Evolutionary conservation across 2,113 vertebrate species (phyloP).

Genomic region (Corythornis vintsioides): DNA sequence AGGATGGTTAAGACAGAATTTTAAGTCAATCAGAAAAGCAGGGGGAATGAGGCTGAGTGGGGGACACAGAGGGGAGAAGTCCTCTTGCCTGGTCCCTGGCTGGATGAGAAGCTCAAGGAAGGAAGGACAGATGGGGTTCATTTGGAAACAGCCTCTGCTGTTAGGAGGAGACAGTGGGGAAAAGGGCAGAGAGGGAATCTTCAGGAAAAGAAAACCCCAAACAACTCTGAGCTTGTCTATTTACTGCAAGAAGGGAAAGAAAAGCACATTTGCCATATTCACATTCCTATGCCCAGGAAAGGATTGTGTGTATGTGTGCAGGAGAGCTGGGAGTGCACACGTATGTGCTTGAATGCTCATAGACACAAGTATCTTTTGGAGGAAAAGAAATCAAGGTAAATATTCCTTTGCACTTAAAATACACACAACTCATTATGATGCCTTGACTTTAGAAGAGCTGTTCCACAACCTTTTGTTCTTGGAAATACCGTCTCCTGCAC

Average conservation of each 20-base stretch:
- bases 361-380: neutral
- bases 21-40: neutral
- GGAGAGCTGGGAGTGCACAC: neutral
- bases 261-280: rapidly evolving
- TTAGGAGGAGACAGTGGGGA: neutral
- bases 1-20: neutral
- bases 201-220: rapidly evolving
- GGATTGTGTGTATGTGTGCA: neutral
- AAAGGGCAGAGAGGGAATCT: neutral
- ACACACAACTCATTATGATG: neutral
- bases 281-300: neutral
- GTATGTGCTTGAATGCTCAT: neutral
- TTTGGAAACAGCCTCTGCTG: neutral
- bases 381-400: neutral
- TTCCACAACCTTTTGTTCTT: neutral
- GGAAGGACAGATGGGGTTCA: neutral
- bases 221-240: rapidly evolving
- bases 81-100: neutral
- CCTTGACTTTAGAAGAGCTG: neutral
- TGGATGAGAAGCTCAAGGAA: neutral
- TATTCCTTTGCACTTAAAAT: neutral
- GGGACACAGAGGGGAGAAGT: neutral
- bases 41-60: rapidly evolving
- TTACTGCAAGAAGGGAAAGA: neutral
- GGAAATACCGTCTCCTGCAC: neutral